Evolutionary conservation across 2,113 vertebrate genomes (phyloP).

Genomic region (Saguinus imperator): DNA sequence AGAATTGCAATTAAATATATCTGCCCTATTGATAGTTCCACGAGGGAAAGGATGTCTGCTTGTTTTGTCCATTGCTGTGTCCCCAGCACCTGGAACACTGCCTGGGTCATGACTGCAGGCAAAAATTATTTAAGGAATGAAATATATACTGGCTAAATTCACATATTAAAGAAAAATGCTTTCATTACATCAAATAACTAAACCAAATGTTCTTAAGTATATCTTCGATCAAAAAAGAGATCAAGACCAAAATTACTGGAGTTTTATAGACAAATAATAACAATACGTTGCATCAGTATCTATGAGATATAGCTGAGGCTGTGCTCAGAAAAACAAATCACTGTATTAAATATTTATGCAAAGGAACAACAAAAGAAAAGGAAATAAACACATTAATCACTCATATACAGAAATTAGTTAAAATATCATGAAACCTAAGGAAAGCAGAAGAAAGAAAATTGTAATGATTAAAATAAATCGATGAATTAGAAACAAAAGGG

Average conservation of each 20-base stretch:
- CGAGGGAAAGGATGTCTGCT: not conserved
- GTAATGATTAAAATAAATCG: not conserved
- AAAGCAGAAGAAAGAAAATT: not conserved
- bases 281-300: not conserved
- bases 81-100: not conserved
- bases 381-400: not conserved
- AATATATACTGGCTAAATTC: not conserved
- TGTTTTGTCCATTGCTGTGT: not conserved
- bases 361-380: not conserved
- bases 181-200: not conserved
- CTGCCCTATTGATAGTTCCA: not conserved
- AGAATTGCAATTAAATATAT: not conserved
- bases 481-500: not conserved
- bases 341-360: not conserved
- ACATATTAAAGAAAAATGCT: not conserved
- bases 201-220: not conserved
- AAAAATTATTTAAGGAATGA: constrained; percentile 3
- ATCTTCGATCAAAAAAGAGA: not conserved
- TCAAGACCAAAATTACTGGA: not conserved
- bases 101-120: not conserved
- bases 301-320: not conserved
- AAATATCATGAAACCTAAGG: not conserved
- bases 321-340: not conserved
- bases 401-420: not conserved
- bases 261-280: constrained; percentile 1